These are phyloP conservation scores for Nomia melanderi DNA, from an alignment of 1,140 invertebrate species.

Conservation along the genomic window DNA sequence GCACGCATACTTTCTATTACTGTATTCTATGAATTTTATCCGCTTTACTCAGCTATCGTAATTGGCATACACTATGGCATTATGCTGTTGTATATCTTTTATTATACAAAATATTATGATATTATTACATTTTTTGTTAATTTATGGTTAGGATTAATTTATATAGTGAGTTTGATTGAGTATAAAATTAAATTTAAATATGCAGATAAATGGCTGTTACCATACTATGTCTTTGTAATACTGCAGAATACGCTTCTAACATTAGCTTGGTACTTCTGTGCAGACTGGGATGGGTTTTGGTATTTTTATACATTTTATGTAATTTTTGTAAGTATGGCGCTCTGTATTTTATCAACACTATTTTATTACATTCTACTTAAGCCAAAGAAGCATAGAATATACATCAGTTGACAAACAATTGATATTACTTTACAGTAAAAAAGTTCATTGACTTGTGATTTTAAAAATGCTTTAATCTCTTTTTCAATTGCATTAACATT, in stretches of 20 bases:
- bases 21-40: constrained; percentile 86
- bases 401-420: constrained; percentile 67
- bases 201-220: constrained; percentile 84
- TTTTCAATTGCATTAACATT: not conserved
- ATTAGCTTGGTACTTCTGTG: constrained; percentile 83
- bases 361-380: constrained; percentile 76
- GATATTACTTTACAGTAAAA: constrained; percentile 23
- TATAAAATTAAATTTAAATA: constrained; percentile 88
- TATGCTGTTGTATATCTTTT: constrained; percentile 83
- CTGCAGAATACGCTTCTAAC: constrained; percentile 85
- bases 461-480: constrained; percentile 34
- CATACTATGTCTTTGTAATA: constrained; percentile 85
- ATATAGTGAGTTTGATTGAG: constrained; percentile 87
- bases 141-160: constrained; percentile 86
- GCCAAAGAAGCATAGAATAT: constrained; percentile 76
- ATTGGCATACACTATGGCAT: constrained; percentile 83
- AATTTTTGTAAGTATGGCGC: constrained; percentile 72
- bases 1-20: constrained; percentile 86
- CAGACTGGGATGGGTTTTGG: constrained; percentile 81
- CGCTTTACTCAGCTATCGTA: constrained; percentile 81
- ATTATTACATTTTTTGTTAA: constrained; percentile 82
- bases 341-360: constrained; percentile 72
- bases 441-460: constrained; percentile 39
- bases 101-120: constrained; percentile 82
- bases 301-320: constrained; percentile 73